Evolutionary conservation across 1,140 invertebrate species (phyloP).

Genomic region (Drosophila kepulauana): DNA sequence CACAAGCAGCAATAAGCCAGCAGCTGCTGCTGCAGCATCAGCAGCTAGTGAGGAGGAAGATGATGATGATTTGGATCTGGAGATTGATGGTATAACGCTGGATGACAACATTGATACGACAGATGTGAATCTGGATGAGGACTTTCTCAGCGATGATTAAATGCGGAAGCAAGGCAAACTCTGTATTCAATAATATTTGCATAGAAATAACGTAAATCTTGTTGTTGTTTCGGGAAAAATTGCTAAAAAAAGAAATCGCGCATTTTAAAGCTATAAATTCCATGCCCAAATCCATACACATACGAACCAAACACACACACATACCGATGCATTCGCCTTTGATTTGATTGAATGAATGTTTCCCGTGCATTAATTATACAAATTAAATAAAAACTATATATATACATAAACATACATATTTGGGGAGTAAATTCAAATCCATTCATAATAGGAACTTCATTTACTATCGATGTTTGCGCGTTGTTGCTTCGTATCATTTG

Average conservation of each 20-base stretch:
- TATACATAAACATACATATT: conserved; percentile 55
- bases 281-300: conserved; percentile 35
- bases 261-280: conserved; percentile 71
- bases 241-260: conserved; percentile 28
- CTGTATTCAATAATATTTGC: conserved; percentile 47
- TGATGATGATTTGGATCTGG: conserved; percentile 87
- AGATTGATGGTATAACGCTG: conserved; percentile 87
- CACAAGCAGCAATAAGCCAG: conserved; percentile 21
- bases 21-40: conserved; percentile 41
- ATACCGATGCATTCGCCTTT: conserved; percentile 66
- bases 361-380: conserved; percentile 69
- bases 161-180: conserved; percentile 23
- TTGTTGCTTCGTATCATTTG: conserved; percentile 34
- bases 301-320: conserved; percentile 13
- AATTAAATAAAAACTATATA: conserved; percentile 66
- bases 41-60: conserved; percentile 77
- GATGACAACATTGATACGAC: conserved; percentile 89
- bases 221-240: conserved; percentile 55
- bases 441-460: conserved; percentile 47
- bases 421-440: conserved; percentile 56
- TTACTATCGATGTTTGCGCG: conserved; percentile 6
- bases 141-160: conserved; percentile 82
- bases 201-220: conserved; percentile 52
- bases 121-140: conserved; percentile 84
- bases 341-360: conserved; percentile 73